These are phyloP conservation scores for Aricia agestis DNA, from an alignment of 1,140 invertebrate species.

Conservation along the genomic window DNA sequence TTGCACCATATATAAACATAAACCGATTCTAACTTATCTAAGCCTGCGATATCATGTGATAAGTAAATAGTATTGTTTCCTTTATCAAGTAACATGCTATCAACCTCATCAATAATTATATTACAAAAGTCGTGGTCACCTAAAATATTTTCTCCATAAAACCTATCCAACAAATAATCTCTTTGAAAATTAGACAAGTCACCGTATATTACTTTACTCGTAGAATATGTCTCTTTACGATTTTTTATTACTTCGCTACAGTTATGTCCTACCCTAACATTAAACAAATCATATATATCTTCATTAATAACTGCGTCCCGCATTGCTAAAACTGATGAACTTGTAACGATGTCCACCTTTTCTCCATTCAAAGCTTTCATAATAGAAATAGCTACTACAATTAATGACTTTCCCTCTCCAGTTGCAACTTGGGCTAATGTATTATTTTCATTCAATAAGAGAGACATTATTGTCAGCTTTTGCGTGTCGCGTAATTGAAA, in stretches of 20 bases:
- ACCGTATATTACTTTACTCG: constrained; percentile 17
- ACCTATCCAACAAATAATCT: constrained; percentile 23
- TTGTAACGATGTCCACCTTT: constrained; percentile 20
- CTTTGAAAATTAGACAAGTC: constrained; percentile 22
- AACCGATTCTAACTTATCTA: constrained; percentile 22
- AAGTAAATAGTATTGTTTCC: constrained; percentile 24
- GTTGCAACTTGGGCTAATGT: constrained; percentile 20
- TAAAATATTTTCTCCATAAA: constrained; percentile 25
- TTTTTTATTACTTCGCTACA: constrained; percentile 22
- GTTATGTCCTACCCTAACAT: constrained; percentile 20
- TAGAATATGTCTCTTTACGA: constrained; percentile 19
- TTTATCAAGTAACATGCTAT: constrained; percentile 25
- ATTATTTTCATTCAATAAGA: constrained; percentile 14
- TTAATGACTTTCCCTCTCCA: constrained; percentile 23
- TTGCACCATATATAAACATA: constrained; percentile 21
- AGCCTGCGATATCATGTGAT: constrained; percentile 21
- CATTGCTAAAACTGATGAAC: constrained; percentile 22
- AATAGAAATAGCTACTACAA: constrained; percentile 20
- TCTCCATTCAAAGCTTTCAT: constrained; percentile 19
- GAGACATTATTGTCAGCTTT: constrained; percentile 16
- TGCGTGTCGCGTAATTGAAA: constrained; percentile 22
- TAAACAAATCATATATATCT: constrained; percentile 21
- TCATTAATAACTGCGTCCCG: constrained; percentile 20
- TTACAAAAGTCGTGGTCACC: constrained; percentile 21
- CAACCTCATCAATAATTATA: constrained; percentile 22